Base-by-base conservation (phyloP, 1,140 invertebrate species). In the Brachionus calyciflorus region DNA sequence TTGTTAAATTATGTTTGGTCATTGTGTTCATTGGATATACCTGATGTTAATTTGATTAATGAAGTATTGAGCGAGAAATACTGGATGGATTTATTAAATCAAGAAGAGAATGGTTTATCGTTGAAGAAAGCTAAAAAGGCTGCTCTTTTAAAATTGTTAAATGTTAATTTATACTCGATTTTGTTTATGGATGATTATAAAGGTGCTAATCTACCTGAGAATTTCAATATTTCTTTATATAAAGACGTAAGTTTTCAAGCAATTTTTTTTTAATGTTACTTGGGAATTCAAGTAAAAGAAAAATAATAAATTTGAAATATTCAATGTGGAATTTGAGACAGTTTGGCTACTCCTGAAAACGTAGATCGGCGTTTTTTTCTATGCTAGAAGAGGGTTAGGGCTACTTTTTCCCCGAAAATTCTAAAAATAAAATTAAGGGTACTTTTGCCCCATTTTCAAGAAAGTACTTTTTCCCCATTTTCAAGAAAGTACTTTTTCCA, bases 121-220 rank as follows among this genome's bases (percentile, higher is more conserved):
- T n/a, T n/a, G n/a, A 60, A 60, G 19, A 37, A 60, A 60, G 37
- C 37, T 12, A 3, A 19, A 17, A 73, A 73, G 41, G 44, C 26
- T 40, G 46, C n/a, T 40, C 37, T 73, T 9, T 51, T 55, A 21
- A 73, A 73, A 24, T 14, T 73, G n/a, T 55, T 73, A 19, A 73
- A 73, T 24, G 51, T 73, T 12, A 73, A 73, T 26, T 51, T 73
- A 7, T 73, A 73, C 24, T 49, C 69, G 12, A 51, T 73, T 1
- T n/a, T 73, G 9, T 40, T 19, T 41, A 65, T 65, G 40, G 60
- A 65, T 10, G 21, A 17, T 9, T 65, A 65, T 41, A n/a, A 55
- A 19, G 69, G 51, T 14, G 2, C 19, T n/a, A 73, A 73, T 51
- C n/a, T 73, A 33, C 69, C 51, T 19, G 46, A 73, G 3, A 24